These are phyloP conservation scores for Scortum barcoo DNA, from an alignment of 2,113 vertebrate genomes.

Conservation along the genomic window DNA sequence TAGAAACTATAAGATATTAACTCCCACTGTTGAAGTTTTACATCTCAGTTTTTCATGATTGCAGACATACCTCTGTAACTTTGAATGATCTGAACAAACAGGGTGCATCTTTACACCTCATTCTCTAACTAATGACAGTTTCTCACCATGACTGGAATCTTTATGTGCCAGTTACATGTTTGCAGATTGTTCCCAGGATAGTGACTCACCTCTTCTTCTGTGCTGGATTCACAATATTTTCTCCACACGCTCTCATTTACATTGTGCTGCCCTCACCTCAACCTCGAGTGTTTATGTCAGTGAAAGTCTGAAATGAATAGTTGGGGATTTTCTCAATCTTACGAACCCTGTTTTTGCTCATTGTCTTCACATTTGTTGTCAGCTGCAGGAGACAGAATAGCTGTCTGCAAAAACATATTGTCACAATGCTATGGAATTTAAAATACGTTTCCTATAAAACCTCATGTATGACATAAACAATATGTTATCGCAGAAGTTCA, in stretches of 20 bases:
- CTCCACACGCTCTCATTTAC: slow-evolving; percentile 72
- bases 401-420: slow-evolving; percentile 46
- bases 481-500: not conserved
- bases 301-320: slow-evolving; percentile 82
- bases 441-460: not conserved
- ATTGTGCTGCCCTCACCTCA: slow-evolving; percentile 61
- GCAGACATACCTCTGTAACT: not conserved
- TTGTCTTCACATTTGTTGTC: slow-evolving; percentile 25
- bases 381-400: not conserved
- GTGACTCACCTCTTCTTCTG: slow-evolving; percentile 76
- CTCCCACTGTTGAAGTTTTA: not conserved
- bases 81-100: too few relatives aligned
- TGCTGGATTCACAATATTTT: slow-evolving; percentile 77
- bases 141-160: slow-evolving; percentile 28
- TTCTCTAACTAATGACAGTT: not conserved
- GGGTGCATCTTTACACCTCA: not conserved
- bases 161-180: not conserved
- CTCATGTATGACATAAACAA: not conserved
- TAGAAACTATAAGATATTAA: slow-evolving; percentile 17
- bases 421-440: slow-evolving; percentile 35
- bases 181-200: slow-evolving; percentile 68
- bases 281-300: slow-evolving; percentile 67
- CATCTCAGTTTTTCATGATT: not conserved
- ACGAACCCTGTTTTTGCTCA: slow-evolving; percentile 59
- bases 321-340: slow-evolving; percentile 75